Conservation (phyloP, 1,140 invertebrate species). For the Triops cancriformis region DNA sequence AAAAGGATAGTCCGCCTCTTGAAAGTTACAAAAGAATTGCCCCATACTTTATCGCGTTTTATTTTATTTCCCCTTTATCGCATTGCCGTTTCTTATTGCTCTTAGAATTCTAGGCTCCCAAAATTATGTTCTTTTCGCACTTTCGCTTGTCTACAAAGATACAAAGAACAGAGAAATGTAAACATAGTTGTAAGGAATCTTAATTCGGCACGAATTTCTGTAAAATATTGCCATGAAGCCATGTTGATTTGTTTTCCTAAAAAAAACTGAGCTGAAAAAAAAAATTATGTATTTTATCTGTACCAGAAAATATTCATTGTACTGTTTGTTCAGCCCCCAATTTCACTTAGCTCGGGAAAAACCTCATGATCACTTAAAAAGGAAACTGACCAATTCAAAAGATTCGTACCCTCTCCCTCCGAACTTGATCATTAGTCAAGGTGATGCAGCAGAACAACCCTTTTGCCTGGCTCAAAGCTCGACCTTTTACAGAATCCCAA, state of each 20-base stretch:
- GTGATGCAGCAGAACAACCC: constrained; percentile 12
- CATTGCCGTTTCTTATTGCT: neutral
- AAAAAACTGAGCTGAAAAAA: neutral
- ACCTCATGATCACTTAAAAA: neutral
- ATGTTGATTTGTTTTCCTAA: neutral
- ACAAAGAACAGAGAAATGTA: no score
- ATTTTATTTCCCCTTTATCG: neutral
- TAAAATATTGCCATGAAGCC: no score
- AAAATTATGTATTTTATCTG: neutral
- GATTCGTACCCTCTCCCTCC: neutral
- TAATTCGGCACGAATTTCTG: no score
- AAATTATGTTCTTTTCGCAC: no score
- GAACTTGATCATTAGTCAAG: neutral
- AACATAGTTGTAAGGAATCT: no score
- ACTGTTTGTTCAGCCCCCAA: neutral
- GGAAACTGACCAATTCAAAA: neutral
- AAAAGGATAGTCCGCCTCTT: neutral
- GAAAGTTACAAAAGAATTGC: neutral
- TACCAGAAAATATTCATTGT: neutral
- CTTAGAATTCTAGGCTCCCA: no score
- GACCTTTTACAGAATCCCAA: neutral
- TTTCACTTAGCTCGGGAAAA: neutral
- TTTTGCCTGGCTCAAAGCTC: neutral
- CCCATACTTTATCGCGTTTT: no score
- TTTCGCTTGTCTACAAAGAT: no score